phyloP scores from a whole-genome alignment of 2,888 invertebrate species.

The Drosophila nigricruria region DNA sequence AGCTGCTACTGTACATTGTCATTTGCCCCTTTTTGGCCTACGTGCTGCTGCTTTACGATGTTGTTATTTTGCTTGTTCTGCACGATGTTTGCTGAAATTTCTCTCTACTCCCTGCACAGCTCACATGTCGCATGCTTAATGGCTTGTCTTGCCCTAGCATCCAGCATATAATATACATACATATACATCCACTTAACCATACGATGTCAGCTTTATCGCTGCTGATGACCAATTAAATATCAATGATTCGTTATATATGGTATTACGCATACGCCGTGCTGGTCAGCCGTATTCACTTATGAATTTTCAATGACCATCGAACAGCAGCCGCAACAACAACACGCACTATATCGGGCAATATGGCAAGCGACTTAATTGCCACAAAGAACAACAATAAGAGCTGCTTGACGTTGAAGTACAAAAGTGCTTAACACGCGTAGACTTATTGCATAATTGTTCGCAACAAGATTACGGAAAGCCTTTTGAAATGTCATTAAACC shows the following conservation, averaged over 20 bases:
- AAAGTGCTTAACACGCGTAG: not conserved
- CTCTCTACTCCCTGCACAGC: constrained; percentile 7
- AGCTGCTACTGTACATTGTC: constrained; percentile 31
- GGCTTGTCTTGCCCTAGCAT: constrained; percentile 16
- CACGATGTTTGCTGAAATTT: constrained; percentile 21
- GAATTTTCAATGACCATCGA: constrained; percentile 25
- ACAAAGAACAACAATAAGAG: constrained; percentile 3
- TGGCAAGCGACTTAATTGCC: not conserved
- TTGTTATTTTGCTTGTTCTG: constrained; percentile 18
- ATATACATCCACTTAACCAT: constrained; percentile 9
- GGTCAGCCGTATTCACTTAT: constrained; percentile 9
- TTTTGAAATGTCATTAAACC: not conserved
- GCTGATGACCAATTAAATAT: constrained; percentile 45
- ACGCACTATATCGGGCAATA: constrained; percentile 3
- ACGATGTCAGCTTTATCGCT: constrained; percentile 38
- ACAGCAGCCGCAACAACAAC: not conserved
- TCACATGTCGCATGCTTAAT: constrained; percentile 60
- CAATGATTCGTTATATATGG: constrained; percentile 29
- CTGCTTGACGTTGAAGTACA: constrained; percentile 7
- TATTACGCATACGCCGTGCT: constrained; percentile 19
- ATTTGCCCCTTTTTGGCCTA: constrained; percentile 23
- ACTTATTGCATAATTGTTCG: constrained; percentile 9
- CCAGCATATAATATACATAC: constrained; percentile 27
- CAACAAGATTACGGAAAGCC: not conserved
- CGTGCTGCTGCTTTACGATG: constrained; percentile 42